phyloP scores from a whole-genome alignment of 2,797 vertebrate genomes.

The Myoxocephalus aenaeus region DNA sequence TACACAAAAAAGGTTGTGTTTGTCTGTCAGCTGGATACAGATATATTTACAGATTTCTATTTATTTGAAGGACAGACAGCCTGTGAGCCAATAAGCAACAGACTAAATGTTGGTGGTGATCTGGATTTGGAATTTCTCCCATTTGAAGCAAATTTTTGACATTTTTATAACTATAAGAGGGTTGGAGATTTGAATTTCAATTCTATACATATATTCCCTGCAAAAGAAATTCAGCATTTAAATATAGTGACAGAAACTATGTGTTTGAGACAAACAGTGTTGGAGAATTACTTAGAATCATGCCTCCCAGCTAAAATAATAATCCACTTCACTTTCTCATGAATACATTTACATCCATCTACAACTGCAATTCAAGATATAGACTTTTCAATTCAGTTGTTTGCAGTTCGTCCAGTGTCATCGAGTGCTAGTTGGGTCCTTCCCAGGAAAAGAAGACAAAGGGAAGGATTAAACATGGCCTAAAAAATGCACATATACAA shows the following conservation, averaged over 20 bases:
- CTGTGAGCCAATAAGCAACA: not conserved
- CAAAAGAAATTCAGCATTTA: slow-evolving; percentile 29
- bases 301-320: slow-evolving; percentile 62
- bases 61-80: not conserved
- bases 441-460: not conserved
- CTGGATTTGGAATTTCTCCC: not conserved
- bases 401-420: slow-evolving; percentile 27
- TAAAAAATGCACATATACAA: not conserved
- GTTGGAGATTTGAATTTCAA: slow-evolving; percentile 11
- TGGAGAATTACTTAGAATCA: slow-evolving; percentile 30
- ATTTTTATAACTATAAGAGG: not conserved
- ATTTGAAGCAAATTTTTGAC: not conserved
- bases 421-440: slow-evolving; percentile 2
- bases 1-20: not conserved
- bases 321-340: slow-evolving; percentile 62
- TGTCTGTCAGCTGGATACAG: not conserved
- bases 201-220: slow-evolving; percentile 7
- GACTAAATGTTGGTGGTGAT: not conserved
- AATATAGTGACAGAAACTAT: slow-evolving; percentile 29
- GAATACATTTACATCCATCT: slow-evolving; percentile 71
- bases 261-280: slow-evolving; percentile 37
- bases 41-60: not conserved
- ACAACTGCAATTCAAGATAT: slow-evolving; percentile 30
- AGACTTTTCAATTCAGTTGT: slow-evolving; percentile 20
- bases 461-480: not conserved